Conservation (phyloP, 2,888 invertebrate genomes). For the Brenthis daphne region DNA sequence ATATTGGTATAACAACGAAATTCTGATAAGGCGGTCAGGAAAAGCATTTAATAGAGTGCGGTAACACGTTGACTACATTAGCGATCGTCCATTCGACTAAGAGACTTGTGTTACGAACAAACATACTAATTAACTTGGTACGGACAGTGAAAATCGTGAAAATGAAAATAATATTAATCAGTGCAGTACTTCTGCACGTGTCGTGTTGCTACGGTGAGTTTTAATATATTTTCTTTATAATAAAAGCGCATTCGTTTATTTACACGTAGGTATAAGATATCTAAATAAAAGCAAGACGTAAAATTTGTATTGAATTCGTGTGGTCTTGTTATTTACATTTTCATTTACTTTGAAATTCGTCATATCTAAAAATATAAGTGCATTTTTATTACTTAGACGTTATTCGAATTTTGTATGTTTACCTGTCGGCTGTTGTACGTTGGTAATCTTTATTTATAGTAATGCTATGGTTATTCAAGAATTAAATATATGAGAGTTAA, state of each 20-base stretch:
- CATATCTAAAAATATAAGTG: no score
- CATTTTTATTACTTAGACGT: no score
- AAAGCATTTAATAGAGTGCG: conserved; percentile 41
- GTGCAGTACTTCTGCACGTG: conserved; percentile 53
- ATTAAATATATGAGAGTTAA: no score
- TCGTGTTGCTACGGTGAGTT: conserved; percentile 54
- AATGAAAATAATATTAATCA: conserved; percentile 56
- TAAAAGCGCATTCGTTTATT: no score
- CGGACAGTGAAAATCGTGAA: conserved; percentile 46
- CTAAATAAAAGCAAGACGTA: not conserved
- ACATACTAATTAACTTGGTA: conserved; percentile 37
- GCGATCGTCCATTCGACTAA: conserved; percentile 32
- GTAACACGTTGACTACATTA: conserved; percentile 36
- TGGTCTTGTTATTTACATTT: no score
- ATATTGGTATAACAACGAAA: conserved; percentile 31
- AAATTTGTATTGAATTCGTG: not conserved
- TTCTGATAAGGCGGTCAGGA: conserved; percentile 41
- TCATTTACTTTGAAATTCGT: no score
- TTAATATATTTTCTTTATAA: not conserved
- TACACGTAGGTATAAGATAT: no score
- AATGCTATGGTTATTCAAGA: no score
- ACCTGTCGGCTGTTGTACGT: no score
- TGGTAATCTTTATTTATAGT: no score
- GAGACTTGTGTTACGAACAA: conserved; percentile 27
- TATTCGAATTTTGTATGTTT: not conserved